These are phyloP conservation scores for Lophura nycthemera DNA, from an alignment of 2,113 vertebrate genomes.

Conservation along the genomic window DNA sequence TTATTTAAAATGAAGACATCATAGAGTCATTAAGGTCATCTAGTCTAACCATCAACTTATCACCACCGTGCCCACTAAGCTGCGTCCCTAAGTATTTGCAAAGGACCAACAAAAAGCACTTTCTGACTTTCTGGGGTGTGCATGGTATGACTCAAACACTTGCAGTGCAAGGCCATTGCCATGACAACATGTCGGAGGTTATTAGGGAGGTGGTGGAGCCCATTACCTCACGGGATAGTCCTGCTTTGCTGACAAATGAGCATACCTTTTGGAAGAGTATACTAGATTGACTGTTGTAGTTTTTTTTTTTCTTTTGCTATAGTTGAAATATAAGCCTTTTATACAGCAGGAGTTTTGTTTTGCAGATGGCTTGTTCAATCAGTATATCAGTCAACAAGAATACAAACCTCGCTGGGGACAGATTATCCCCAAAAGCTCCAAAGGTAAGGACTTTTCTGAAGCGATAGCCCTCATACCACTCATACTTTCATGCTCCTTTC, in stretches of 20 bases:
- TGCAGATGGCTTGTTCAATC: constrained; percentile 96
- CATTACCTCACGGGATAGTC: no score
- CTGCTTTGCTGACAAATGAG: no score
- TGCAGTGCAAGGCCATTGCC: no score
- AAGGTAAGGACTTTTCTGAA: constrained; percentile 82
- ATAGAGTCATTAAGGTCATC: no score
- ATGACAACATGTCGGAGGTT: no score
- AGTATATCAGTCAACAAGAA: constrained; percentile 99
- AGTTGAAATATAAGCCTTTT: neutral
- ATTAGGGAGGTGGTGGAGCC: no score
- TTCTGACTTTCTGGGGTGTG: no score
- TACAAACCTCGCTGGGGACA: constrained; percentile 99
- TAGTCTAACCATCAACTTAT: no score
- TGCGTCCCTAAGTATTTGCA: no score
- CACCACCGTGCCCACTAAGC: no score
- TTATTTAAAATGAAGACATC: neutral
- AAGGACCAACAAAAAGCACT: no score
- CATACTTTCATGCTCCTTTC: neutral
- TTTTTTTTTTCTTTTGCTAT: neutral
- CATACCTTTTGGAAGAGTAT: neutral
- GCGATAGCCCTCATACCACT: neutral
- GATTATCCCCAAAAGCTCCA: constrained; percentile 97
- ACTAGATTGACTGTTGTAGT: neutral
- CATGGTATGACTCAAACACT: no score
- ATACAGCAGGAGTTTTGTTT: constrained; percentile 12